Evolutionary conservation across 2,113 vertebrate species (phyloP).

Genomic region (Pholis gunnellus): DNA sequence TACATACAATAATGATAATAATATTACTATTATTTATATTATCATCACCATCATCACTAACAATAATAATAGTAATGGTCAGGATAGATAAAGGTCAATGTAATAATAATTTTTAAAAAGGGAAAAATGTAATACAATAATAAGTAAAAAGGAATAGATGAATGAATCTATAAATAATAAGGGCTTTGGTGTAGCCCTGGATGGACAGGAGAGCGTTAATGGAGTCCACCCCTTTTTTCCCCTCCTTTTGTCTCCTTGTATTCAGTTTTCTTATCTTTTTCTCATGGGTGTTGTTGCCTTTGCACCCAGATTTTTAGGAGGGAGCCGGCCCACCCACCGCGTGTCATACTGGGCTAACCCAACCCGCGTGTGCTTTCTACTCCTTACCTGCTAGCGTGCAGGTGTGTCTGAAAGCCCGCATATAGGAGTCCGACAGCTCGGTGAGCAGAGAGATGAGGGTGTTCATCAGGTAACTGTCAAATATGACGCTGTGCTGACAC

Average conservation of each 20-base stretch:
- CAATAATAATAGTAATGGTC: neutral
- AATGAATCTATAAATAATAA: neutral
- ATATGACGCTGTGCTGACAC: slow-evolving; percentile 89
- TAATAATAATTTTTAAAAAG: too few species aligned
- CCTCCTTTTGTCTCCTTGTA: neutral
- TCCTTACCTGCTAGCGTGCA: slow-evolving; percentile 91
- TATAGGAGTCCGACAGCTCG: slow-evolving; percentile 87
- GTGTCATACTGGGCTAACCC: too few species aligned
- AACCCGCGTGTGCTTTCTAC: too few species aligned
- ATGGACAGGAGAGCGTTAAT: neutral
- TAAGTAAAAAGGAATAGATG: too few species aligned
- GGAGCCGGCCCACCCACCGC: neutral
- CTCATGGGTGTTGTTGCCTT: too few species aligned
- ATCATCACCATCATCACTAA: neutral
- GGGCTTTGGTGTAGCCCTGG: too few species aligned
- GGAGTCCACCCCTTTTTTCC: neutral
- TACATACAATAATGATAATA: too few species aligned
- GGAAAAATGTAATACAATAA: too few species aligned
- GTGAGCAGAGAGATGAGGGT: slow-evolving; percentile 89
- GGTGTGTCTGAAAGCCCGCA: slow-evolving; percentile 93
- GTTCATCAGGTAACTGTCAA: slow-evolving; percentile 90
- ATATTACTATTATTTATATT: too few species aligned
- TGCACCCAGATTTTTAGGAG: neutral
- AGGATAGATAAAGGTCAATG: too few species aligned
- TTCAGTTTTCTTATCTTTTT: neutral